Conservation (phyloP, 2,888 invertebrate species). For the Diplazon laetatorius region DNA sequence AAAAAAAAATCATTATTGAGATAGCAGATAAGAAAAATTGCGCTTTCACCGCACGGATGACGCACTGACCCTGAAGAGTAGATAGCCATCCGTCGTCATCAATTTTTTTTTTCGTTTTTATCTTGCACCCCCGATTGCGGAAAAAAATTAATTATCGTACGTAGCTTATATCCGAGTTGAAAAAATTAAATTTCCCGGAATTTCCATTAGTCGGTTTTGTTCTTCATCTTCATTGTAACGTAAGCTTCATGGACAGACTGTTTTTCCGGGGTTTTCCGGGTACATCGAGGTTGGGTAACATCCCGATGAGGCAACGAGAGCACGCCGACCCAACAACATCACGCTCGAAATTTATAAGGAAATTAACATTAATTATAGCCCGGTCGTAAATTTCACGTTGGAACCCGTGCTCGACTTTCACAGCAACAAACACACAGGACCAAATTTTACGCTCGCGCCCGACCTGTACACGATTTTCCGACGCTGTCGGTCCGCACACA, state of each 20-base stretch:
- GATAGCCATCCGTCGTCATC: too few species aligned
- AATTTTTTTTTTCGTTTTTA: neutral
- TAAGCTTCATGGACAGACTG: neutral
- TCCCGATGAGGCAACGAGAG: slow-evolving; percentile 23
- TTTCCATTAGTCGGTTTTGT: neutral
- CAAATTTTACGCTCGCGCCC: slow-evolving; percentile 64
- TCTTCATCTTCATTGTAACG: slow-evolving; percentile 2
- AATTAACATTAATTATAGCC: slow-evolving; percentile 71
- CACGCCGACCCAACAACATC: slow-evolving; percentile 47
- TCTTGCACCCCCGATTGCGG: neutral
- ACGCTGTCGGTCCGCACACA: neutral
- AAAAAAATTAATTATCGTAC: too few species aligned
- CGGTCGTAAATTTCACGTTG: slow-evolving; percentile 59
- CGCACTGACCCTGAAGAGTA: too few species aligned
- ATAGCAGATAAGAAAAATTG: neutral
- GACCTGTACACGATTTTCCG: slow-evolving; percentile 30
- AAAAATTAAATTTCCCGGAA: too few species aligned
- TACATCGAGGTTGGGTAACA: slow-evolving; percentile 23
- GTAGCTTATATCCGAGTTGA: too few species aligned
- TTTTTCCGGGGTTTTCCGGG: neutral
- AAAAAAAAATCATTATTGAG: neutral
- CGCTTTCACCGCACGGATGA: too few species aligned
- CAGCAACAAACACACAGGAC: slow-evolving; percentile 55
- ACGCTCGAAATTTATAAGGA: slow-evolving; percentile 67
- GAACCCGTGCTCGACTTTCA: slow-evolving; percentile 55